A percentile compares a stretch with the other conserved stretches of the same genome.
Evolutionary conservation across 64 coral and sea anemone species (phyloP).

Genomic region (Montipora cactus): DNA sequence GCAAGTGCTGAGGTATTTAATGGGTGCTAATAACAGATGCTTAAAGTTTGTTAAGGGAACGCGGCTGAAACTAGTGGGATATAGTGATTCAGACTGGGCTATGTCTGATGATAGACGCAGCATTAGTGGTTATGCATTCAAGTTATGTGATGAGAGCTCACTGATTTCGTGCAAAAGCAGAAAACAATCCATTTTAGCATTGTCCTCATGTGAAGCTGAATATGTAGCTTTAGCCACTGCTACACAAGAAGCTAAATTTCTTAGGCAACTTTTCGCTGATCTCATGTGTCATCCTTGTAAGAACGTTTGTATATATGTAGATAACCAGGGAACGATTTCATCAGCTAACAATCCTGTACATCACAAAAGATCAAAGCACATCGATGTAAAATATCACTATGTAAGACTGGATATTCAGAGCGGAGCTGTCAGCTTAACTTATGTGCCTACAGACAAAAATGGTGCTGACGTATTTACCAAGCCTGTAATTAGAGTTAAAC

Average conservation of each 20-base stretch:
- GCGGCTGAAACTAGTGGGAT: too few relatives aligned
- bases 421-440: conserved; percentile 11
- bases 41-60: too few relatives aligned
- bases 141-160: too few relatives aligned
- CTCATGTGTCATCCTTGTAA: neutral
- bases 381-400: conserved; percentile 25
- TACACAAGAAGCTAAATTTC: conserved; percentile 29
- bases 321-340: conserved; percentile 63
- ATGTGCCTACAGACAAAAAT: too few relatives aligned
- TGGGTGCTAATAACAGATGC: too few relatives aligned
- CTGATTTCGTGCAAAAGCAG: too few relatives aligned
- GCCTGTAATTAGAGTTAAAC: neutral
- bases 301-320: conserved; percentile 6
- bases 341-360: conserved; percentile 44
- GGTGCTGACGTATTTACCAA: conserved; percentile 5
- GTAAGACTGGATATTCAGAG: conserved; percentile 16
- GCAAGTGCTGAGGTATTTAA: too few relatives aligned
- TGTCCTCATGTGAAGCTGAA: too few relatives aligned
- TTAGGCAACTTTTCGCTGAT: conserved; percentile 32
- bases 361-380: conserved; percentile 18
- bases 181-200: too few relatives aligned
- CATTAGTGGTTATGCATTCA: too few relatives aligned
- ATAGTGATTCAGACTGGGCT: too few relatives aligned
- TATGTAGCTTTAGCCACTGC: neutral
- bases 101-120: too few relatives aligned